These are phyloP conservation scores for Philopedon plagiatum DNA, from an alignment of 2,888 invertebrate genomes.

Conservation along the genomic window DNA sequence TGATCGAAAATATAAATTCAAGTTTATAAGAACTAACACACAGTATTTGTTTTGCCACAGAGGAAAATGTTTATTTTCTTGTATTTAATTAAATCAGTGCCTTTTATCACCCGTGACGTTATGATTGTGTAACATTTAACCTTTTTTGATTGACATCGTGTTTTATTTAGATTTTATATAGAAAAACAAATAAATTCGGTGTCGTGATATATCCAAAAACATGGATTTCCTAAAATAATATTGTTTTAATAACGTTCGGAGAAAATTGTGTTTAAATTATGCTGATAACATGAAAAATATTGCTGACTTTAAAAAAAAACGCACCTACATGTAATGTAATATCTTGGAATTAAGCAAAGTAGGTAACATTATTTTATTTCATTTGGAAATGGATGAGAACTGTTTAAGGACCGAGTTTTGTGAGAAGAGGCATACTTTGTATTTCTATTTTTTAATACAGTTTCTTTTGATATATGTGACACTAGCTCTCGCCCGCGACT, in stretches of 20 bases:
- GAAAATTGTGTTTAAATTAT: slow-evolving; percentile 6
- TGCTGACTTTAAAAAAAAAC: neutral
- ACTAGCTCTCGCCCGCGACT: too few relatives aligned
- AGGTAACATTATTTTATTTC: too few relatives aligned
- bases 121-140: neutral
- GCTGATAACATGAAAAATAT: neutral
- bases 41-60: too few relatives aligned
- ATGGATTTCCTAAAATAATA: slow-evolving; percentile 4
- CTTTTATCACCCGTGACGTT: neutral
- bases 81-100: neutral
- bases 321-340: too few relatives aligned
- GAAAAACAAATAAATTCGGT: slow-evolving; percentile 7
- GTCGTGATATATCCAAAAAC: slow-evolving; percentile 7
- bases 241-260: slow-evolving; percentile 1
- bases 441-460: too few relatives aligned
- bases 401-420: too few relatives aligned
- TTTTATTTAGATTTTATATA: neutral
- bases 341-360: neutral
- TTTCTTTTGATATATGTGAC: too few relatives aligned
- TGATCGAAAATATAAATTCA: too few relatives aligned
- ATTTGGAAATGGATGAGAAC: too few relatives aligned
- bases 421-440: too few relatives aligned
- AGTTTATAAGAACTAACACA: too few relatives aligned
- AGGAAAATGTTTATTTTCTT: neutral
- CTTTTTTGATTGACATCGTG: slow-evolving; percentile 8